A percentile compares a stretch with the other conserved stretches of the same genome.
phyloP scores from a whole-genome alignment of 1,140 invertebrate species.

The Drosophila serrata region DNA sequence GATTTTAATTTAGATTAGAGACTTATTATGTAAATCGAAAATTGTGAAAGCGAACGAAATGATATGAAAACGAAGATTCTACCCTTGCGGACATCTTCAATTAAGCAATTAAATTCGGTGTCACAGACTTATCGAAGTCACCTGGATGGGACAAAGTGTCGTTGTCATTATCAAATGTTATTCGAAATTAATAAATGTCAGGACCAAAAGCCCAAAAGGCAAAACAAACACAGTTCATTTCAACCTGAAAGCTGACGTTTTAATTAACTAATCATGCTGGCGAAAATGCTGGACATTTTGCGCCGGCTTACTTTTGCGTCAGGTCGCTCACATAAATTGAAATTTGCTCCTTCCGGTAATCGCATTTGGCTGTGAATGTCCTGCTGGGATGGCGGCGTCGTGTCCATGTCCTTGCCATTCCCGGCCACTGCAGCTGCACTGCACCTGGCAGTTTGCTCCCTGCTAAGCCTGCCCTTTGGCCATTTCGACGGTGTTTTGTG shows the following conservation, averaged over 20 bases:
- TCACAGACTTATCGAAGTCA: slow-evolving; percentile 30
- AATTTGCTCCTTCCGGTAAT: slow-evolving; percentile 72
- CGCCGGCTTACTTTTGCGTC: slow-evolving; percentile 38
- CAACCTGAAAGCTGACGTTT: slow-evolving; percentile 58
- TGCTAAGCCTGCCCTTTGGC: slow-evolving; percentile 39
- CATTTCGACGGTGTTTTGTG: slow-evolving; percentile 49
- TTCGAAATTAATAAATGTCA: slow-evolving; percentile 73
- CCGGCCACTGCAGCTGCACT: slow-evolving; percentile 41
- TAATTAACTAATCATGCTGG: slow-evolving; percentile 78
- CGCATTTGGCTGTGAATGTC: slow-evolving; percentile 49
- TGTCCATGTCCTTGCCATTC: slow-evolving; percentile 3
- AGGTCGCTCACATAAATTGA: slow-evolving; percentile 64
- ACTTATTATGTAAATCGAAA: slow-evolving; percentile 75
- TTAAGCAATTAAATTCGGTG: slow-evolving; percentile 77
- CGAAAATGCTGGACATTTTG: slow-evolving; percentile 21
- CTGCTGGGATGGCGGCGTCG: slow-evolving; percentile 6
- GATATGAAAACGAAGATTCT: background rate
- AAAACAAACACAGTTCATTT: slow-evolving; percentile 61
- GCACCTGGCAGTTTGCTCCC: slow-evolving; percentile 35
- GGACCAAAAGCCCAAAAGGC: slow-evolving; percentile 17
- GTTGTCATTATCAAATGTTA: slow-evolving; percentile 49
- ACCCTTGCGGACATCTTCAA: slow-evolving; percentile 42
- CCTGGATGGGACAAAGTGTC: slow-evolving; percentile 17
- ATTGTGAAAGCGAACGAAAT: slow-evolving; percentile 38
- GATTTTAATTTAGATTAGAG: slow-evolving; percentile 80